Base-by-base conservation (phyloP, 2,797 vertebrate genomes). In the Echeneis naucrates region DNA sequence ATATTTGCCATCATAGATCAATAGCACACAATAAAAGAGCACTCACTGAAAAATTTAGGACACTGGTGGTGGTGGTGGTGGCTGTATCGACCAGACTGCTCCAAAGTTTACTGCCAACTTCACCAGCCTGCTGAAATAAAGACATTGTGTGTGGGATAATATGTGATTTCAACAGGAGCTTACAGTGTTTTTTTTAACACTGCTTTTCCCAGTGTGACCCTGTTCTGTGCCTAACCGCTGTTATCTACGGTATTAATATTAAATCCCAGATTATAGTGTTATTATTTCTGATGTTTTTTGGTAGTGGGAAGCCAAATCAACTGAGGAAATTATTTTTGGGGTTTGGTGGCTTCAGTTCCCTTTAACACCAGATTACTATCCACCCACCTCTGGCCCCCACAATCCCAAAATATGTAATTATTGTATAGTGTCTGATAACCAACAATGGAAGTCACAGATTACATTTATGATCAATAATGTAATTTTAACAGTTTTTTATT, bases 221-320 rank as follows among this genome's bases (percentile, higher is more conserved):
- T 57, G 45, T 77, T 76, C 70, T 55, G 54, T 73, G 50, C 86
- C 80, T 83, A 86, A 59, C 84, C 64, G 69, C 78, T 81, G 71
- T 78, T 73, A 77, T 81, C 63, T 61, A 51, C 8, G 3, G 51
- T 60, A 83, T 87, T 89, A 87, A 87, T 79, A 24, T 1, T 52
- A 91, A 89, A 94, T 92, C 85, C 87, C 68, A 87, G 91, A 93
- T 92, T 90, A 91, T 65, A 69, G 68, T 37, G 59, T 89, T 80
- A 85, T 87, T 82, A 78, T 81, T 85, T 70, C 55, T 81, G 54
- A 62, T 84, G 53, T 59, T 72, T 68, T 57, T 83, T 80, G 57
- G 35, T 68, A 80, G 57, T 72, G 70, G 62, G 54, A 52, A 19
- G 35, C 23, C 23, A 57, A 19, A 57, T 48, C 4, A 42, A 58